Evolutionary conservation across 2,888 invertebrate genomes (phyloP), one percentile per base, ranked within the genome.

Genomic region (Lasioglossum marginatum): DNA sequence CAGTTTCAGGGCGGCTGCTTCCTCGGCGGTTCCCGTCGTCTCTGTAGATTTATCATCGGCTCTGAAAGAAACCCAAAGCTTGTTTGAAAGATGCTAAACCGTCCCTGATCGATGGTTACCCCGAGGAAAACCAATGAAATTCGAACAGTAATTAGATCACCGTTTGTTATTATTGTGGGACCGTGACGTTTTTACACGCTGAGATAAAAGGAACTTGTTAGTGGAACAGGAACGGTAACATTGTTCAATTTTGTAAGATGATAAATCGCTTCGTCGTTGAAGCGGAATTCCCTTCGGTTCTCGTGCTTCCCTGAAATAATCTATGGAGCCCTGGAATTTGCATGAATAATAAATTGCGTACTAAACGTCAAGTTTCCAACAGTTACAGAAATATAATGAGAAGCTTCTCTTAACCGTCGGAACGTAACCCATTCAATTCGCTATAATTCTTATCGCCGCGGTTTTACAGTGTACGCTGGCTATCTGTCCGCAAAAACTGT

Each of bases 351-450:
- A 43, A 63, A 63, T 19, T n/a, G 31, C 14, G 19, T 66, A 34
- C 66, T 66, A 34, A 66, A 66, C 66, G 66, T 66, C 66, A 66
- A 66, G 66, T 19, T 66, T 66, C 19, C 34, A 66, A 66, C 66
- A 66, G 66, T 66, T 66, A 66, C 66, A 66, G 66, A 34, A 34
- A 66, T 31, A 66, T 66, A 66, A 66, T 34, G 66, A 66, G 66
- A 66, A 34, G 34, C 31, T 66, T n/a, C 66, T 34, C 31, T 31
- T 34, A 66, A 66, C 66, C 31, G 66, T 66, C 66, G 34, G 66
- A 34, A 34, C 34, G 8, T 31, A 34, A 66, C 34, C 34, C 31
- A 8, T 66, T 66, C 66, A 31, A 31, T 31, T 31, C 16, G 63
- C 31, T 16, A 66, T 66, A 66, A 66, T 66, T 66, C 63, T 66